Evolutionary conservation across 2,888 invertebrate genomes (phyloP), one percentile per base, ranked within the genome.

Genomic region (Trichopoda pennipes): DNA sequence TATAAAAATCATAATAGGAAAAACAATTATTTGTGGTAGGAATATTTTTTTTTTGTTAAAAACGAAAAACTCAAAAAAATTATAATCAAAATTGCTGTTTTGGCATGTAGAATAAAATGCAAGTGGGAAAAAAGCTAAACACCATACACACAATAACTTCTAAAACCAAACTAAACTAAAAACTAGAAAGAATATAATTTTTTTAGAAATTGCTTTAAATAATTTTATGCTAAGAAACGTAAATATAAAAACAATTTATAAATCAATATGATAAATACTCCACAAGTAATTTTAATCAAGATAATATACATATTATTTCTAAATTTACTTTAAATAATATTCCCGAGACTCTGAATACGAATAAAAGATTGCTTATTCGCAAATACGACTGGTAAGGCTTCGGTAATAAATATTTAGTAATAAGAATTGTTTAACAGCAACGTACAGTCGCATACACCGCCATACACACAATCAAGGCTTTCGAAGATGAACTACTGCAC

Each of bases 401-500:
- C 28, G 28, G 28, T 28, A 28, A n/a, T 28, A 28, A 28, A 28
- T 28, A 28, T 28, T 28, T 28, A 38, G 38, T 6, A 12, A 38
- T 38, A 38, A 38, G 12, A 38, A 38, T 38, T 38, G 12, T 12
- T 12, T 12, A 12, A 12, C 38, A 38, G 12, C 38, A 38, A 38
- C 12, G 3, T 38, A 38, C 12, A 12, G 10, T 38, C 12, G 38
- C 38, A 38, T 38, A 38, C 12, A 12, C 38, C 38, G 12, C 10
- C 38, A 1, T 38, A 12, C 12, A 12, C 1, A 38, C 38, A 38
- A 12, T 38, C 12, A 12, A 38, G 23, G 16, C 38, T 19, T 38
- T 76, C 55, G 16, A 61, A 58, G 19, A 42, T 23, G 16, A 53
- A 68, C 14, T 63, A 69, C 51, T 55, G 63, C 64, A 81, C 56